Evolutionary conservation across 2,113 vertebrate genomes (phyloP), one percentile per base, ranked within the genome.

Genomic region (human): DNA sequence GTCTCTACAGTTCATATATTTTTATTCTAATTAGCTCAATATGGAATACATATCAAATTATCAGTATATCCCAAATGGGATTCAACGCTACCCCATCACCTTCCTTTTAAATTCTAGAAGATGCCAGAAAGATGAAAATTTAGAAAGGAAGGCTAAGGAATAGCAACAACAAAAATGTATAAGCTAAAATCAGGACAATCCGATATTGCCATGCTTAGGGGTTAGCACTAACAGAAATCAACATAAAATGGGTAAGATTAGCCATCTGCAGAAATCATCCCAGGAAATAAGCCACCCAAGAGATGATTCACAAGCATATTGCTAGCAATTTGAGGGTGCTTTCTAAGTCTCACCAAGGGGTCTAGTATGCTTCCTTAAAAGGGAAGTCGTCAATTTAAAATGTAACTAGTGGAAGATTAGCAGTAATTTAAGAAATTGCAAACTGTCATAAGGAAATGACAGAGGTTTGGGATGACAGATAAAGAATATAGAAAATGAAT

Each of bases 391-490:
- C 94, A 66, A 93, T 97, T 98, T 95, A 92, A 94, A 96, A 95
- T 88, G 70, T 93, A 97, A 96, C 94, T 94, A 82, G 95, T 66
- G 23, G 90, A 96, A 97, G 90, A 98, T 97, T 96, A 96, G 70
- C 81, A 96, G 97, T 96, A 97, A 98, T 98, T 98, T 97, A 89
- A 97, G 90, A 97, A 97, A 97, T 96, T 94, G 79, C 95, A 94
- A 94, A 96, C 75, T 97, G 93, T 78, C 92, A n/a, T 61, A 88
- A 97, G 95, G 95, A 98, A 97, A 97, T 95, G 87, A 94, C 52
- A 94, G 95, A 92, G 92, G 83, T 92, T 95, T 97, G 4, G 6
- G 70, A 57, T 84, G 83, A 95, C 83, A 97, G 87, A 92, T 76
- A 38, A 87, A 88, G 61, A 94, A 59, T 75, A 68, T 43, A 89